Evolutionary conservation across 2,113 vertebrate genomes (phyloP), one percentile per base, ranked within the genome.

Genomic region (Kobus ellipsiprymnus): DNA sequence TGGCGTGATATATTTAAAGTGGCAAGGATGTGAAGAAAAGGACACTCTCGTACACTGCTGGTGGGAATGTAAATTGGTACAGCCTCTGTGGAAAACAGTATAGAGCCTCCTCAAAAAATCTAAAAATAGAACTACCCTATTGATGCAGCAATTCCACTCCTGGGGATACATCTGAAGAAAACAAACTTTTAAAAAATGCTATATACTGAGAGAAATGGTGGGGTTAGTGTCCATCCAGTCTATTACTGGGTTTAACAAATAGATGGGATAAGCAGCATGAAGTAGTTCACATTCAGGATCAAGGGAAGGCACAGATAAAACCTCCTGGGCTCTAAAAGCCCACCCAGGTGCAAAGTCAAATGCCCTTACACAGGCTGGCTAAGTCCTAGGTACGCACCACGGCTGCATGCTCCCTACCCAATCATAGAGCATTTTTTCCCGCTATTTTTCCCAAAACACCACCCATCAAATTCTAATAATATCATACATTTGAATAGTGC

Each of bases 381-480:
- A 19, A 81, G 44, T 46, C 92, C 59, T 87, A 5, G 27, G 29
- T 52, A 52, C 36, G 64, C 17, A 59, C 25, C 62, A 33, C 12
- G 44, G 55, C 21, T 3, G 40, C 48, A n/a, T 25, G 40, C 23
- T 88, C 40, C 87, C 78, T 30, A 55, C 1, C 48, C 85, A 81
- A 81, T 48, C n/a, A 87, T 40, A 94, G 46, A 60, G 77, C 30
- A 82, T 1, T 10, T 44, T 36, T 30, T 19, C 25, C 44, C 54
- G 6, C 59, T 88, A 62, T 95, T 96, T 92, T 55, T 27, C 71
- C 59, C 19, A n/a, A 94, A 96, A 91, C 67, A 95, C 81, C 64
- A 86, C 94, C 87, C 78, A 95, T 46, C 60, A 77, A 92, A 29
- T 85, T 97, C 88, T 91, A 95, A 95, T 57, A 87, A 87, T 57